phyloP scores from a whole-genome alignment of 1,140 invertebrate species.

The Hyphantria cunea region DNA sequence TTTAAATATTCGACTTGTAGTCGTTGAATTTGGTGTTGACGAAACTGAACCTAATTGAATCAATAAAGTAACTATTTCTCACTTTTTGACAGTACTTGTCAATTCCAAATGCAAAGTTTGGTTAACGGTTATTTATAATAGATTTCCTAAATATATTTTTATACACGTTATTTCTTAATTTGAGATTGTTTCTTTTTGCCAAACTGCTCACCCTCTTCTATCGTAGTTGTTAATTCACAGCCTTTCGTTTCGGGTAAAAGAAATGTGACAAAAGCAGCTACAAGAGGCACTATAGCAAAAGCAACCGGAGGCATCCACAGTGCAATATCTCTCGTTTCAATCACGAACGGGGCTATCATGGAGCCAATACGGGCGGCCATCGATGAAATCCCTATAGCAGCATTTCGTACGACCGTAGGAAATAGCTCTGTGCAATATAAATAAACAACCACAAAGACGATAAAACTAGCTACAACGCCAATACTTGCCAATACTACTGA shows the following conservation, averaged over 20 bases:
- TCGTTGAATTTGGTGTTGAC: no score
- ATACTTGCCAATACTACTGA: slow-evolving; percentile 83
- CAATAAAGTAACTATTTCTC: no score
- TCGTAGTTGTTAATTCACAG: slow-evolving; percentile 87
- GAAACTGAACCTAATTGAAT: no score
- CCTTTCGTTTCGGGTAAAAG: slow-evolving; percentile 89
- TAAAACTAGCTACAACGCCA: slow-evolving; percentile 86
- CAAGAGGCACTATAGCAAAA: slow-evolving; percentile 85
- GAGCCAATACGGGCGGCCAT: slow-evolving; percentile 87
- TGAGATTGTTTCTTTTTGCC: slow-evolving; percentile 74
- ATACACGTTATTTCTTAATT: not conserved
- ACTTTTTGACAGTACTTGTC: no score
- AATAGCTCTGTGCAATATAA: slow-evolving; percentile 87
- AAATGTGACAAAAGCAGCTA: slow-evolving; percentile 85
- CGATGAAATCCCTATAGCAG: slow-evolving; percentile 85
- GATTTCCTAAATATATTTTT: no score
- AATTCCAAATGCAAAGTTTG: no score
- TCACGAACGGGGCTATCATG: slow-evolving; percentile 85
- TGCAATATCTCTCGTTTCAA: slow-evolving; percentile 71
- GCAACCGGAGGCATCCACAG: slow-evolving; percentile 85
- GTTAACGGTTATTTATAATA: no score
- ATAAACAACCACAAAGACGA: slow-evolving; percentile 86
- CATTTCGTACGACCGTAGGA: slow-evolving; percentile 86
- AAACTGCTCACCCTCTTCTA: slow-evolving; percentile 90
- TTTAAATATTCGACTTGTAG: no score